Percentiles rank a stretch among this genome's conserved stretches.
These are phyloP conservation scores for Vanacampus margaritifer DNA, from an alignment of 2,113 vertebrate species.

Conservation along the genomic window DNA sequence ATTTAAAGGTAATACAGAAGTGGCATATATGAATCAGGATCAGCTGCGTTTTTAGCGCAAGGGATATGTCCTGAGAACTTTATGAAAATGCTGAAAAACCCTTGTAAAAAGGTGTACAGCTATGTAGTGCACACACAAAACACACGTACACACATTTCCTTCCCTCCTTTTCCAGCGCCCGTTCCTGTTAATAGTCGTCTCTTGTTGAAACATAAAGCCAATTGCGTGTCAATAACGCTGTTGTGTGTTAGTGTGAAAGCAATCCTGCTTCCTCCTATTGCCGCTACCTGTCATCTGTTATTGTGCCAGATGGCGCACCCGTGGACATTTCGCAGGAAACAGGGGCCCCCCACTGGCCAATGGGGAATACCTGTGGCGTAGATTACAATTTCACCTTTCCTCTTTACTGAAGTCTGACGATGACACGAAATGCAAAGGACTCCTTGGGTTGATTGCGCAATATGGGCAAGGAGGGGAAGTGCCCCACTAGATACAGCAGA, in stretches of 20 bases:
- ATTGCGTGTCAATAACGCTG: conserved; percentile 37
- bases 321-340: conserved; percentile 69
- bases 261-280: conserved; percentile 56
- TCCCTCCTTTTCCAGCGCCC: neutral
- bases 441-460: conserved; percentile 3
- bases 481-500: neutral
- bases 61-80: neutral
- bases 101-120: neutral
- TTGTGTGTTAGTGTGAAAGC: conserved; percentile 46
- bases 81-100: neutral
- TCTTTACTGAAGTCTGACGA: conserved; percentile 33
- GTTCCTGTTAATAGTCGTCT: neutral
- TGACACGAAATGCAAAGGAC: conserved; percentile 22
- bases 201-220: conserved; percentile 1
- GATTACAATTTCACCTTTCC: conserved; percentile 63
- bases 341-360: conserved; percentile 56
- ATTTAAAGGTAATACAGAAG: neutral
- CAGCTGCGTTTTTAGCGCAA: neutral
- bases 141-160: neutral
- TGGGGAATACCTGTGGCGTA: conserved; percentile 48
- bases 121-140: neutral
- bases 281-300: conserved; percentile 15
- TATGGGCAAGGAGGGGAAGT: neutral
- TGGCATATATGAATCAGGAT: neutral
- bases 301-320: conserved; percentile 54